Evolutionary conservation across 2,888 invertebrate species (phyloP).

Genomic region (Listrodromus nycthemerus): DNA sequence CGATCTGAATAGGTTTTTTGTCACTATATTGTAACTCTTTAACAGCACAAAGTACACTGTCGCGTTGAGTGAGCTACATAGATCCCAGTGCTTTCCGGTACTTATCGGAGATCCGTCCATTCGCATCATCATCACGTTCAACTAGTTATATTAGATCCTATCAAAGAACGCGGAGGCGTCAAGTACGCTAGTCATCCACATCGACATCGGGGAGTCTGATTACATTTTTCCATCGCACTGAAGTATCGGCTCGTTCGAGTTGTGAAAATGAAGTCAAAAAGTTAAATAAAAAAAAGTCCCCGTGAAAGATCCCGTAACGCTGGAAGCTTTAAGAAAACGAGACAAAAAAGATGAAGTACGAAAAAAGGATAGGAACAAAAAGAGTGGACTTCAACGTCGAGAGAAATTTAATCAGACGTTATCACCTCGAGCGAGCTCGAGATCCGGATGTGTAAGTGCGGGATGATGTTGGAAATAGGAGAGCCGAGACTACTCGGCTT

Average conservation of each 20-base stretch:
- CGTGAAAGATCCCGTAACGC: slow-evolving; percentile 18
- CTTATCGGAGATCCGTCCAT: slow-evolving; percentile 43
- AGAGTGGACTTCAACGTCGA: slow-evolving; percentile 36
- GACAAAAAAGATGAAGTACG: neutral
- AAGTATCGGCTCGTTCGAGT: slow-evolving; percentile 35
- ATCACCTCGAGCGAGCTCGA: slow-evolving; percentile 27
- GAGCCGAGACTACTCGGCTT: slow-evolving; percentile 2
- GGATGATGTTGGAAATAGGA: slow-evolving; percentile 38
- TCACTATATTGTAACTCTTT: neutral
- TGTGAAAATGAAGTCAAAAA: slow-evolving; percentile 22
- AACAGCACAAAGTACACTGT: neutral
- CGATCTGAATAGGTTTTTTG: neutral
- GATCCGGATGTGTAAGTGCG: slow-evolving; percentile 17
- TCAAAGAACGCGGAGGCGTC: slow-evolving; percentile 4
- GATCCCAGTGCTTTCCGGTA: slow-evolving; percentile 13
- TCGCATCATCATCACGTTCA: slow-evolving; percentile 26
- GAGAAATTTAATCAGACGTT: slow-evolving; percentile 62
- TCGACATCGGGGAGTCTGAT: slow-evolving; percentile 14
- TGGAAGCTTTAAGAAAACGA: neutral
- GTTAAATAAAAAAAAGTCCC: neutral
- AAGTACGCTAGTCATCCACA: slow-evolving; percentile 40
- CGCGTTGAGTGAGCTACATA: slow-evolving; percentile 20
- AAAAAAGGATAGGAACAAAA: slow-evolving; percentile 22
- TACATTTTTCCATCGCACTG: slow-evolving; percentile 42
- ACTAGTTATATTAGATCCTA: slow-evolving; percentile 23